Base-by-base conservation (phyloP, 2,113 vertebrate species). In the Rhinolophus ferrumequinum region DNA sequence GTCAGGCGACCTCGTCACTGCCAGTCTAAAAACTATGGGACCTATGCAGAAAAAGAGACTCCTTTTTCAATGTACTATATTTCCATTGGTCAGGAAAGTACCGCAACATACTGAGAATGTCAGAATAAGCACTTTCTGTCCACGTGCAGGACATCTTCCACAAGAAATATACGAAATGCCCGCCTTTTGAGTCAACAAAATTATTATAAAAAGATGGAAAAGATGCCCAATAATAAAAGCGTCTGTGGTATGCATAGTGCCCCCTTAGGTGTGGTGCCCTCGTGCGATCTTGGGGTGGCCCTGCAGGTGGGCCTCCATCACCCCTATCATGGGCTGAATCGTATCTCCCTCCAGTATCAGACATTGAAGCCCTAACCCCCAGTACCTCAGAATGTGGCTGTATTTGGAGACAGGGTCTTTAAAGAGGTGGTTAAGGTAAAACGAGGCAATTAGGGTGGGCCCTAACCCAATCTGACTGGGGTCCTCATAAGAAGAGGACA, bases 121-220 rank as follows among this genome's bases (percentile, higher is more conserved):
- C 64, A 26, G 60, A 93, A n/a, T 38, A 92, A 89, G 56, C 6
- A 30, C 79, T 86, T 77, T 16, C 50, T 1, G 69, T 73, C 54
- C 60, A 54, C 33, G 72, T 95, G 47, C 64, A 89, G 95, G 64
- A 95, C 76, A 56, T 73, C n/a, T 22, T 41, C 62, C 62, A 11
- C 13, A 85, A 89, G 77, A 85, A 86, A 73, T 30, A 22, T 3
- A 70, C 28, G 76, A 75, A 70, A 9, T 18, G 24, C 64, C 18
- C 7, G 62, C 47, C 3, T 41, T 41, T 33, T 30, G 72, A 72
- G 41, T 47, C 35, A 50, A 67, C 26, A 33, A 79, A 85, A 88
- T 90, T 26, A 38, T 44, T 80, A n/a, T 30, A 24, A 91, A 94
- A 88, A 77, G 12, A 88, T n/a, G 24, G 70, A 86, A 70, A 85